phyloP scores from a whole-genome alignment of 23 tunicate species.

The Halocynthia roretzi region DNA sequence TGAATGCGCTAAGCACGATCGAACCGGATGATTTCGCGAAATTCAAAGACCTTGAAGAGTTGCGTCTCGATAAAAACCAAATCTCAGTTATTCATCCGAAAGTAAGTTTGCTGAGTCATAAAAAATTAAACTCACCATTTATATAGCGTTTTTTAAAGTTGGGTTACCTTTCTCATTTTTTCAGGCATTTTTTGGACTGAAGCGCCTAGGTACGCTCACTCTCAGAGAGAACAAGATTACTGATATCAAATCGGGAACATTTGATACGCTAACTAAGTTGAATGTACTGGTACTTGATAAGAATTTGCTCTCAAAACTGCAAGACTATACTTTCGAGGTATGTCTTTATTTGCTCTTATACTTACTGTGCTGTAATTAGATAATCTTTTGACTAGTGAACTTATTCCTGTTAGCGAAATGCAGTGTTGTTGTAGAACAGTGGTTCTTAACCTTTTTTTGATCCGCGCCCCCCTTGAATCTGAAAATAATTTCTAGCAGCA shows the following conservation, averaged over 20 bases:
- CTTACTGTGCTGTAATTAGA: too few relatives aligned
- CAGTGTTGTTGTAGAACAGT: too few relatives aligned
- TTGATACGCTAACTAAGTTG: constrained; percentile 39
- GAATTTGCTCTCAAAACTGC: constrained; percentile 39
- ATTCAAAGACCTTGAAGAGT: constrained; percentile 35
- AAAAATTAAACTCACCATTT: neutral
- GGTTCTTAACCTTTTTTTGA: too few relatives aligned
- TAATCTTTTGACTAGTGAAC: too few relatives aligned
- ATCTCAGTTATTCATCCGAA: constrained; percentile 28
- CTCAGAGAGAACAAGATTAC: constrained; percentile 53
- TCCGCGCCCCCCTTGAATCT: too few relatives aligned
- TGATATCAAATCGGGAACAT: constrained; percentile 20
- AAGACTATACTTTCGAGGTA: constrained; percentile 36
- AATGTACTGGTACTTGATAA: constrained; percentile 82
- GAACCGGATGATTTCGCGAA: constrained; percentile 12
- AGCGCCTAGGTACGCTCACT: constrained; percentile 49
- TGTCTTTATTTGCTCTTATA: neutral
- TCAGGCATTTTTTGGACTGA: constrained; percentile 42
- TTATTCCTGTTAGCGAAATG: too few relatives aligned
- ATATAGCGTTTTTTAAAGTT: neutral
- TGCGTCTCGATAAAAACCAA: constrained; percentile 52
- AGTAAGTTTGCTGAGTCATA: neutral
- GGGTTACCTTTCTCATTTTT: neutral
- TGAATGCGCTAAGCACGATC: constrained; percentile 33
- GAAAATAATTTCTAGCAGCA: too few relatives aligned